Conservation (phyloP, 2,797 vertebrate genomes). For the Pipistrellus kuhlii region DNA sequence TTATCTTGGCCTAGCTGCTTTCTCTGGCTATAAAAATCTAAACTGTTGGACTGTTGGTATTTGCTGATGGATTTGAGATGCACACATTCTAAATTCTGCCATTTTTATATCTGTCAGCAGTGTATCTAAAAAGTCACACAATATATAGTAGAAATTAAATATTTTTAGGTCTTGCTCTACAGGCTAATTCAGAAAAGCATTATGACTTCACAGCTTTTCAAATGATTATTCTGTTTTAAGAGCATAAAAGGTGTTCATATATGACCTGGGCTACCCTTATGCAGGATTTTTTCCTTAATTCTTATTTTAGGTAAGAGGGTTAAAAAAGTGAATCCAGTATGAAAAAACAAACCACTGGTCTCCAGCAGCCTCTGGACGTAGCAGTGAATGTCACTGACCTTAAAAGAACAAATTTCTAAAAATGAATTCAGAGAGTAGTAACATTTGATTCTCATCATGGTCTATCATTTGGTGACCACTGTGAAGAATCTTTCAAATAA, state of each 20-base stretch:
- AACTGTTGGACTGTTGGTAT: constrained; percentile 12
- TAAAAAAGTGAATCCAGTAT: constrained; percentile 51
- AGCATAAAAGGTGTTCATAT: neutral
- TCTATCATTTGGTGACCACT: constrained; percentile 49
- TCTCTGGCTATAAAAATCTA: constrained; percentile 50
- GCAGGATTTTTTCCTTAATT: neutral
- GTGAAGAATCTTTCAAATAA: constrained; percentile 40
- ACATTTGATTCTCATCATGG: neutral
- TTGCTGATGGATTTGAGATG: neutral
- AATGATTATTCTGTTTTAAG: constrained; percentile 52
- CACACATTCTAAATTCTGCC: neutral
- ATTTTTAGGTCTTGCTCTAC: constrained; percentile 8
- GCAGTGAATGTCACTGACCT: constrained; percentile 46
- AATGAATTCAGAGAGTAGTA: constrained; percentile 33
- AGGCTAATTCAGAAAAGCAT: constrained; percentile 45
- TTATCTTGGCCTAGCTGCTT: constrained; percentile 24
- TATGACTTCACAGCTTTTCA: constrained; percentile 7
- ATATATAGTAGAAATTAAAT: constrained; percentile 22
- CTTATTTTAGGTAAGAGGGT: neutral
- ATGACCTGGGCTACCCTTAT: constrained; percentile 22
- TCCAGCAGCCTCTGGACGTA: constrained; percentile 9
- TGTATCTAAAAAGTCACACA: constrained; percentile 40
- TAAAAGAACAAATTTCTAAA: constrained; percentile 55
- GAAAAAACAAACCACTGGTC: neutral
- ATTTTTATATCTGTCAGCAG: neutral